Base-by-base conservation (phyloP, 2,888 invertebrate species). In the Conchocele bisecta region DNA sequence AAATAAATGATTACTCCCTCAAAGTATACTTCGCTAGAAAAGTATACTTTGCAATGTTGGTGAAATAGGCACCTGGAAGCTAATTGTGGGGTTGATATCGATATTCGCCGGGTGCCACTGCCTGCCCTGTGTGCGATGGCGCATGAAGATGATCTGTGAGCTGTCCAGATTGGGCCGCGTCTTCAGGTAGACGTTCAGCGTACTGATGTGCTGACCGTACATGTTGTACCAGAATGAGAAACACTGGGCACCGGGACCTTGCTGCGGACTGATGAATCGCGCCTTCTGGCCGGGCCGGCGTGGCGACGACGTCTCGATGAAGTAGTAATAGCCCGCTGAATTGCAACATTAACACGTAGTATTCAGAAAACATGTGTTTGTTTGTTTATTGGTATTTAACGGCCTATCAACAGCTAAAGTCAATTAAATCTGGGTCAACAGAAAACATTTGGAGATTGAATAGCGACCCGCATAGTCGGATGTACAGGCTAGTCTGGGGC, bases 201-300 rank as follows among this genome's bases (percentile, higher is more conserved):
- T 51, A n/a, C 79, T 83, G 15, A 89, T 75, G 51, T 85, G 79
- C 24, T 76, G 73, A 0, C 88, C 89, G 68, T 87, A 88, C 88
- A 89, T 89, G 70, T 85, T 82, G 70, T 86, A 89, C 84, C 85
- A 89, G 78, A 89, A 85, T 4, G 71, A 75, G 15, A 89, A 71
- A 68, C 89, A 89, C 0, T 73, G 51, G 6, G 71, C 58, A 5
- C 73, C 58, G 2, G 70, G 66, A 3, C 17, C 15, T 33, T 77
- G 75, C 44, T 71, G 75, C 0, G 83, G 78, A 57, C 83, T 83
- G 42, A 83, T 33, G 2, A 89, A 75, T 64, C 93, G 88, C 0
- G 94, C 93, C 41, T 90, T 91, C 80, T 94, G 93, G 1, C 93
- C 93, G 65, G 92, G 80, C n/a, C 57, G 59, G 37, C 79, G 65